phyloP scores from a whole-genome alignment of 2,888 invertebrate genomes.

The Adelognathus sp. region DNA sequence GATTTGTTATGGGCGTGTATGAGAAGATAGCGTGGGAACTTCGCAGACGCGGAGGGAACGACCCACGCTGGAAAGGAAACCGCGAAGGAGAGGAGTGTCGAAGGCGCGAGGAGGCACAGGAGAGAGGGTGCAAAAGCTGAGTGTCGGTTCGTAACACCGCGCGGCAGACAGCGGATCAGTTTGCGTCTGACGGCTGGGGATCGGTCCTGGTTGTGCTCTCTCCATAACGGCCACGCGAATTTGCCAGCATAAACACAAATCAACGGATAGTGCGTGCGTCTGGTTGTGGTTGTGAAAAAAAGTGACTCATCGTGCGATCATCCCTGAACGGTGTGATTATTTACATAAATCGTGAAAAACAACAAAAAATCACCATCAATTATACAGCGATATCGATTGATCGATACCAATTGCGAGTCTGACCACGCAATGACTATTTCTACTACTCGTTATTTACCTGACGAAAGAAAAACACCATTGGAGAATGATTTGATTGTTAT shows the following conservation, averaged over 20 bases:
- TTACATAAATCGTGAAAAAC: too few relatives aligned
- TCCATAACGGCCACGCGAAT: neutral
- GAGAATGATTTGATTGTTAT: too few relatives aligned
- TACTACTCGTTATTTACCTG: too few relatives aligned
- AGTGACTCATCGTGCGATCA: too few relatives aligned
- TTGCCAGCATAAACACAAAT: too few relatives aligned
- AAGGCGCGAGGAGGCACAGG: slow-evolving; percentile 34
- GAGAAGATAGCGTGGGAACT: slow-evolving; percentile 57
- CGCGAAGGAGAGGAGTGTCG: slow-evolving; percentile 60
- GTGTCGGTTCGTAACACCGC: slow-evolving; percentile 53
- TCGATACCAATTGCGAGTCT: too few relatives aligned
- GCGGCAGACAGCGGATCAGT: slow-evolving; percentile 72
- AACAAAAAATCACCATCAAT: too few relatives aligned
- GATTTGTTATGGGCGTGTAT: slow-evolving; percentile 18
- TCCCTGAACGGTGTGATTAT: too few relatives aligned
- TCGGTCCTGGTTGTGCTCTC: slow-evolving; percentile 53
- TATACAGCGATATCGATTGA: too few relatives aligned
- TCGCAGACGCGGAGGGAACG: slow-evolving; percentile 27
- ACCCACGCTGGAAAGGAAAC: slow-evolving; percentile 59
- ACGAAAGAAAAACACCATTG: too few relatives aligned
- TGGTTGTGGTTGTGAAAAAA: too few relatives aligned
- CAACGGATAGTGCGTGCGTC: neutral
- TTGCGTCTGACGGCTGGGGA: slow-evolving; percentile 69
- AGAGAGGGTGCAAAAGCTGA: slow-evolving; percentile 62
- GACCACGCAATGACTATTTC: too few relatives aligned